Evolutionary conservation across 2,113 vertebrate genomes (phyloP), one percentile per base, ranked within the genome.

Genomic region (Centropristis striata): DNA sequence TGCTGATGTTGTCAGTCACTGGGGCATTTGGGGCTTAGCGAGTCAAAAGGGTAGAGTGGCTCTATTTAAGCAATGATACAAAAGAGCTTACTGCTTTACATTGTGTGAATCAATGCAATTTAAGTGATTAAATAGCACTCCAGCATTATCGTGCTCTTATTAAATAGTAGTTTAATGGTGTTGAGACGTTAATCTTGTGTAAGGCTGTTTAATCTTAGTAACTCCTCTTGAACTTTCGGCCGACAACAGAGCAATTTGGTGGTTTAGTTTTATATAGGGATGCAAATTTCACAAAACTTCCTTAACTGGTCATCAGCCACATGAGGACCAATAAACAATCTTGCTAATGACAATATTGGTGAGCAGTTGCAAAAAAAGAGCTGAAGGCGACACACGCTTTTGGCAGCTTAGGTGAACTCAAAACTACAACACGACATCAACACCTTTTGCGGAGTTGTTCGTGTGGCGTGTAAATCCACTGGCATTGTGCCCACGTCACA

Each of bases 41-140:
- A 25, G 47, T 54, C 44, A 63, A 61, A 7, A 8, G 37, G 23
- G 41, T 8, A 36, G 41, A 78, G 14, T 46, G 49, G 49, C 37
- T 78, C 39, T n/a, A 66, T 36, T 74, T 10, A 28, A 60, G n/a
- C 53, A 70, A 41, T 67, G 32, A 71, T 64, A 69, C 18, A 47
- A 21, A 61, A 41, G 10, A 21, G 20, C 32, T 23, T 4, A n/a
- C 4, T 53, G 13, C 21, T 79, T 55, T 13, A 28, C 7, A 39
- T 28, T 57, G 32, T 32, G 3, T 3, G 6, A 23, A 71, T 57
- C 14, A 66, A 53, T 44, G 4, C 13, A 32, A 50, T 23, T 4
- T 5, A 7, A 49, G 42, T 49, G 16, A 58, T 37, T 39, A n/a
- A 49, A 39, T 37, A 9, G 5, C 32, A 20, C n/a, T 8, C 36